These are phyloP conservation scores for Tipula vernalis DNA, from an alignment of 2,888 invertebrate species.

Conservation along the genomic window DNA sequence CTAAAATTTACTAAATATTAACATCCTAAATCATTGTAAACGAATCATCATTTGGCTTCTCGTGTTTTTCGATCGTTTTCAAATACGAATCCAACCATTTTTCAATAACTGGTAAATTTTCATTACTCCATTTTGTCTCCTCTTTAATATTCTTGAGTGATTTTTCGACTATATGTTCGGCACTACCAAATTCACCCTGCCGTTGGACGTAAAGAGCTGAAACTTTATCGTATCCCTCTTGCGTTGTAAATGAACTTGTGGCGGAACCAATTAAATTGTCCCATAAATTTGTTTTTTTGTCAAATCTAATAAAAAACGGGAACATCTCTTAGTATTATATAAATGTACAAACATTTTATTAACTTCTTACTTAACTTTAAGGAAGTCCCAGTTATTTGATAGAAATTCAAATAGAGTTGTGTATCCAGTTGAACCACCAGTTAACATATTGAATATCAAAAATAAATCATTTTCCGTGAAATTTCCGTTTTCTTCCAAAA, in stretches of 20 bases:
- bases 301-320: constrained; percentile 38
- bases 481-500: constrained; percentile 54
- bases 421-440: constrained; percentile 57
- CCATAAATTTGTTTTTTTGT: constrained; percentile 60
- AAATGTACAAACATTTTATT: neutral
- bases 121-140: constrained; percentile 63
- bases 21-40: neutral
- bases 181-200: constrained; percentile 56
- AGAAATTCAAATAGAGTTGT: constrained; percentile 59
- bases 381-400: constrained; percentile 51
- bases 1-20: neutral
- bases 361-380: constrained; percentile 48
- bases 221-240: constrained; percentile 58
- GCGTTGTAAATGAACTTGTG: constrained; percentile 61
- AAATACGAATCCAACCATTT: constrained; percentile 53
- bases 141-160: constrained; percentile 59
- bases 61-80: constrained; percentile 18
- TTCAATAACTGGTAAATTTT: constrained; percentile 61
- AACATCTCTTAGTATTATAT: neutral
- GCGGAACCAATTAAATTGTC: constrained; percentile 61
- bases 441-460: constrained; percentile 61
- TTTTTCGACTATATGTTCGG: constrained; percentile 59
- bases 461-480: constrained; percentile 66
- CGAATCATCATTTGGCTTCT: neutral
- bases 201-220: constrained; percentile 48